Evolutionary conservation across 2,888 invertebrate species (phyloP), one percentile per base, ranked within the genome.

Genomic region (Entomobrya multifasciata): DNA sequence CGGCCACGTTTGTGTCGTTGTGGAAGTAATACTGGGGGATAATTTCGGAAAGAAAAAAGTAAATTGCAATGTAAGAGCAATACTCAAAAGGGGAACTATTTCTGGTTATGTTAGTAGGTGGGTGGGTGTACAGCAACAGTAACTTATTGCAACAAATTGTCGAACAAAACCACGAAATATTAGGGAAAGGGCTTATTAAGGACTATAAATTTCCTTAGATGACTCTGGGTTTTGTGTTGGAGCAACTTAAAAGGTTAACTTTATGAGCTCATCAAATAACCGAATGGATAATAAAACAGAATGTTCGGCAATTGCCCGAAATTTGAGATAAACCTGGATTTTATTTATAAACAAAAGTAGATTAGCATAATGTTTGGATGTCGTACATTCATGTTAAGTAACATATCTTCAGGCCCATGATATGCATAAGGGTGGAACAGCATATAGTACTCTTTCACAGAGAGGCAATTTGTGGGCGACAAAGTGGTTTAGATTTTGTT

Each of bases 191-290:
- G 22, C 22, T 41, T 15, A 70, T 70, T 70, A 65, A 70, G 20
- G 44, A 65, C 5, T 22, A 47, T 47, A 70, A 47, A 70, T 70
- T 47, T 47, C n/a, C 11, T 30, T 22, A 2, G 13, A 44, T 70
- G 67, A 15, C 57, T 22, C 1, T 52, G 11, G 4, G 36, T 8
- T 36, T 65, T n/a, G 17, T 47, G 44, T 70, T 36, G 15, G 67
- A 44, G 13, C 44, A 41, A 44, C 17, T 47, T 22, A 67, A n/a
- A 22, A 65, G 83, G 65, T 65, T 77, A 65, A 76, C 27, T 77
- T 84, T 84, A 84, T 22, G 83, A 41, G 67, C 49, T 52, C 77
- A 67, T 84, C 52, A 84, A 84, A 65, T 60, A 36, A 22, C 52
- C 44, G 27, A 52, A 77, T 67, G 77, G 65, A 67, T 49, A 84